A percentile compares a stretch with the other conserved stretches of the same genome.
These are phyloP conservation scores for Elgonia sp. DNA, from an alignment of 2,888 invertebrate genomes.

Conservation along the genomic window DNA sequence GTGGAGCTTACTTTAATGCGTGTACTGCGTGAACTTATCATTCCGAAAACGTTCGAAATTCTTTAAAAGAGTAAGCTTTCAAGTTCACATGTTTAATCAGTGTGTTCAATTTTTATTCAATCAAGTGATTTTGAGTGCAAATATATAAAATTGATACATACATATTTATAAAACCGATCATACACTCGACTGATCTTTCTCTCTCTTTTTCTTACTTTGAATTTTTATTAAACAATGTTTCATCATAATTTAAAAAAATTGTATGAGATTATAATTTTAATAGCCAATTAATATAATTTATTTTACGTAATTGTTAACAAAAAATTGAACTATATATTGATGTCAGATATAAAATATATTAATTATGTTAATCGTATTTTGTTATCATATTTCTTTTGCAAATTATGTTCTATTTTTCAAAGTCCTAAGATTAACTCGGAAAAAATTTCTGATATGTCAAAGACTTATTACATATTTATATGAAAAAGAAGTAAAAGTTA, in stretches of 20 bases:
- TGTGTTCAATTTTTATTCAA: conserved; percentile 4
- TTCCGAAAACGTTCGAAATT: conserved; percentile 57
- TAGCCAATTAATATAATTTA: no score
- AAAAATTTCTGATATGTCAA: neutral
- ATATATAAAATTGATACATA: neutral
- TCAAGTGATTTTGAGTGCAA: neutral
- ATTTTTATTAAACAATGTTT: no score
- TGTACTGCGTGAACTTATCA: conserved; percentile 79
- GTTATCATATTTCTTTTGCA: neutral
- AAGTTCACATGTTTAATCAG: conserved; percentile 8
- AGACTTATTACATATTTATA: neutral
- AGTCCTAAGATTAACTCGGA: neutral
- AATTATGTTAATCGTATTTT: neutral
- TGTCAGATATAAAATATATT: no score
- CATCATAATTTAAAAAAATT: no score
- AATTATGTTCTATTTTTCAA: neutral
- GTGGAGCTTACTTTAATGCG: conserved; percentile 77
- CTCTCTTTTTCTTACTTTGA: no score
- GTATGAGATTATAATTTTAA: no score
- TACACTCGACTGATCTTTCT: neutral
- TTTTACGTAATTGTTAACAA: no score
- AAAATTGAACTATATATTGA: no score
- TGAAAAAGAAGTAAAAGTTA: neutral
- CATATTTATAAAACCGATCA: neutral
- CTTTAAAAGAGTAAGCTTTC: neutral